Conservation (phyloP, 2,888 invertebrate genomes). For the Leptinotarsa rubiginosa region DNA sequence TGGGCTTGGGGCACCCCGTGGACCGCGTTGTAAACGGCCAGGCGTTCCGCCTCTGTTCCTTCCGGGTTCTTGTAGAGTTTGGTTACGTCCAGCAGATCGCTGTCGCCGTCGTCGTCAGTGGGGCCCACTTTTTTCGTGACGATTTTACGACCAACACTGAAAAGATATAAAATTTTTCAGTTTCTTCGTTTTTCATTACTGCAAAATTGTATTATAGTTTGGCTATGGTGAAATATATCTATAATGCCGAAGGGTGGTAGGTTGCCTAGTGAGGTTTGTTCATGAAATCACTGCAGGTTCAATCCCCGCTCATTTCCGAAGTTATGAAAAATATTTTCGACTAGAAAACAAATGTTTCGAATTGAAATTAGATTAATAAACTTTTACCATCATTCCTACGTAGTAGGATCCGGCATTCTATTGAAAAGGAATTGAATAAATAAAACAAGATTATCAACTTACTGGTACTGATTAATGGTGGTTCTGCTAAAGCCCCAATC, state of each 20-base stretch:
- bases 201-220: too few species aligned
- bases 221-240: too few species aligned
- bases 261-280: too few species aligned
- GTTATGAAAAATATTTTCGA: too few species aligned
- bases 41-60: conserved; percentile 79
- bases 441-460: conserved; percentile 38
- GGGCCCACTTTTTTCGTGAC: conserved; percentile 80
- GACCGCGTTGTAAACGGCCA: conserved; percentile 81
- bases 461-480: conserved; percentile 81
- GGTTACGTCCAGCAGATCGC: conserved; percentile 78
- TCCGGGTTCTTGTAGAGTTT: conserved; percentile 78
- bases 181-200: too few species aligned
- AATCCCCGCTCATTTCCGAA: too few species aligned
- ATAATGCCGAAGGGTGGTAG: too few species aligned
- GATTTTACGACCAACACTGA: conserved; percentile 80
- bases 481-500: conserved; percentile 77
- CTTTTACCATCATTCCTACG: too few species aligned
- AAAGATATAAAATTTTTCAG: conserved; percentile 9
- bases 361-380: too few species aligned
- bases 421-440: neutral
- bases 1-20: conserved; percentile 73
- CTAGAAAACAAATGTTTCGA: too few species aligned
- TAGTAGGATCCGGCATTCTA: too few species aligned
- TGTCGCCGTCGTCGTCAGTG: conserved; percentile 78
- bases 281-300: too few species aligned